Conservation (phyloP, 2,113 vertebrate species). For the Nesogale talazaci region DNA sequence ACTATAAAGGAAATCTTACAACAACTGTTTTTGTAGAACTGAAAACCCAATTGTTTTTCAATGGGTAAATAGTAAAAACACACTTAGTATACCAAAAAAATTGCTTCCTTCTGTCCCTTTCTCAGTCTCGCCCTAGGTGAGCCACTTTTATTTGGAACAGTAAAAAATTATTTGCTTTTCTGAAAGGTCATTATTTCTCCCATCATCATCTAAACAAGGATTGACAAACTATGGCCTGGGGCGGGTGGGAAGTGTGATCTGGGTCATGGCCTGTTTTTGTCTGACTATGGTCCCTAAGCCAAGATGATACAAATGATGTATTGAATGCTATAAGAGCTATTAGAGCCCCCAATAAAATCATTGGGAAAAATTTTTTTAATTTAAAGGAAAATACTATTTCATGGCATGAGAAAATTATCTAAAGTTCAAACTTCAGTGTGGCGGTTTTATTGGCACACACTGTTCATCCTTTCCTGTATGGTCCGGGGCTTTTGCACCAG, state of each 20-base stretch:
- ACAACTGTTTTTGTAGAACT: too few species aligned
- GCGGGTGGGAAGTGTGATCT: background rate
- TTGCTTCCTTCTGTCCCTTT: background rate
- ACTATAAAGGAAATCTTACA: too few species aligned
- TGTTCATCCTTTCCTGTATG: too few species aligned
- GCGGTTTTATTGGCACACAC: background rate
- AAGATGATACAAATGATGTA: too few species aligned
- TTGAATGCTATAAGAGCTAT: too few species aligned
- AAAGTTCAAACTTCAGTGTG: background rate
- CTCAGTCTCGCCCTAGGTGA: background rate
- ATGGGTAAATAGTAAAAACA: too few species aligned
- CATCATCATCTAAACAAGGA: slow-evolving; percentile 10
- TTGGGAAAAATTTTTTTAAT: too few species aligned
- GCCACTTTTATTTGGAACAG: background rate
- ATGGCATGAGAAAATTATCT: background rate
- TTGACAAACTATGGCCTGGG: too few species aligned
- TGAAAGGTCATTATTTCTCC: slow-evolving; percentile 24
- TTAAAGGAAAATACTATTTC: background rate
- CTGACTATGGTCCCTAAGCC: background rate
- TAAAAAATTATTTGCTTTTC: slow-evolving; percentile 29
- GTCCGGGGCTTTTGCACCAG: background rate
- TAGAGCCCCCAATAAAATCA: too few species aligned
- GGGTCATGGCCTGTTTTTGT: background rate
- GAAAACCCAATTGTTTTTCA: too few species aligned
- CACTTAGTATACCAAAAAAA: too few species aligned